Percentiles rank a stretch among this genome's conserved stretches.
Evolutionary conservation across 2,797 vertebrate genomes (phyloP).

Genomic region (Carcharodon carcharias): DNA sequence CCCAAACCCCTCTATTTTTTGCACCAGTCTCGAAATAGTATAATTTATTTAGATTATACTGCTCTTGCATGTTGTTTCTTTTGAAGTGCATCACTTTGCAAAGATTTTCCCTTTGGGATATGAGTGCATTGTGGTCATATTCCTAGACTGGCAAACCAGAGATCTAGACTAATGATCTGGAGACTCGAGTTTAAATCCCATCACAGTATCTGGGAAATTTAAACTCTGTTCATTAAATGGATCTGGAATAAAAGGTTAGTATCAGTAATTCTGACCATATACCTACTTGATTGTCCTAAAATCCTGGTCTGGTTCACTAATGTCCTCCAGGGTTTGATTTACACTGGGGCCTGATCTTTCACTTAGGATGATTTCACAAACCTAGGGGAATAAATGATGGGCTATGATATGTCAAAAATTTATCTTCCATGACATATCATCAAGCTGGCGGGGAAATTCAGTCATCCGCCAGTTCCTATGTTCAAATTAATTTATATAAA

Average conservation of each 20-base stretch:
- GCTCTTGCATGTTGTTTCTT: neutral
- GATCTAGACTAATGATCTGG: no score
- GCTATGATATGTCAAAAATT: neutral
- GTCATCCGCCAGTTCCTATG: neutral
- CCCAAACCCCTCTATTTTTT: neutral
- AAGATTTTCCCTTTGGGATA: neutral
- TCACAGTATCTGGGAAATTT: no score
- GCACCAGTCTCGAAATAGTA: neutral
- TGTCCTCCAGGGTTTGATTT: neutral
- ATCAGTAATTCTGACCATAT: no score
- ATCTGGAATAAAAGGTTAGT: no score
- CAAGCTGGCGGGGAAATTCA: neutral
- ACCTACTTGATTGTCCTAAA: no score
- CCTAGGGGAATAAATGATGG: neutral
- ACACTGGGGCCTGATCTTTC: neutral
- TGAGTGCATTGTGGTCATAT: no score
- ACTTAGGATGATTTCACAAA: neutral
- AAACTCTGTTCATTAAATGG: no score
- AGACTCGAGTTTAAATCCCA: no score
- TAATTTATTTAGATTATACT: neutral
- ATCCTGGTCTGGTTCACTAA: no score
- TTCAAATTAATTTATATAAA: conserved; percentile 16
- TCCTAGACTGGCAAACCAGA: no score
- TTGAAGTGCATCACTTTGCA: neutral
- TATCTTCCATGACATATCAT: neutral